phyloP scores from a whole-genome alignment of 2,797 vertebrate species.

The Galaxias olidus region DNA sequence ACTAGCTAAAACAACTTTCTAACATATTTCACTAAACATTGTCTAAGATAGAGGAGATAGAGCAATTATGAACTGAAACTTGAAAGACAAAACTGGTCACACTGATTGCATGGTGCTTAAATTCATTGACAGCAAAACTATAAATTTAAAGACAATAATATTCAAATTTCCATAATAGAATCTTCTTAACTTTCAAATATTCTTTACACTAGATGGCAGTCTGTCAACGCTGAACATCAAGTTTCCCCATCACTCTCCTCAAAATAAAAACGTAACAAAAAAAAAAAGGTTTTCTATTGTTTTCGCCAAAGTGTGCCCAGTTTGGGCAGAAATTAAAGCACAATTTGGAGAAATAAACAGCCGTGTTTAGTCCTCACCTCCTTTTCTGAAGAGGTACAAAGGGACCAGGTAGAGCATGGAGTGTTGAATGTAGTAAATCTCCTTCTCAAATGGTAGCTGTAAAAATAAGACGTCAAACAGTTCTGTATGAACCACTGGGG shows the following conservation, averaged over 20 bases:
- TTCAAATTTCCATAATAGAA: background rate
- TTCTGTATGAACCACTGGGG: background rate
- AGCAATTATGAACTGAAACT: too few relatives aligned
- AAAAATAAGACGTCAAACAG: constrained; percentile 30
- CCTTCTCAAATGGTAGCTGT: constrained; percentile 96
- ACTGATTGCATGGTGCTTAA: too few relatives aligned
- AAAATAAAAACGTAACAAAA: background rate
- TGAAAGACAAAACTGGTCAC: too few relatives aligned
- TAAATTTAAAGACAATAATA: background rate
- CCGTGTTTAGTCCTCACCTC: constrained; percentile 80
- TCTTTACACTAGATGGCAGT: constrained; percentile 44
- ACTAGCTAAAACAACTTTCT: too few relatives aligned
- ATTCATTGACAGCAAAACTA: background rate
- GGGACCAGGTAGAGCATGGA: constrained; percentile 96
- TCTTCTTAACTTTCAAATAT: background rate
- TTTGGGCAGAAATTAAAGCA: background rate
- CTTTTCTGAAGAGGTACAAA: constrained; percentile 93
- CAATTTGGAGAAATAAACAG: background rate
- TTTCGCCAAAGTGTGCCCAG: background rate
- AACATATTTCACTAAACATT: too few relatives aligned
- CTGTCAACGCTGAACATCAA: background rate
- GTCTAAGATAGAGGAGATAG: too few relatives aligned
- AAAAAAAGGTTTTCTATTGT: background rate
- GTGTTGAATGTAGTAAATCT: constrained; percentile 98
- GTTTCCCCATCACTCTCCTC: background rate